Evolutionary conservation across 2,888 invertebrate genomes (phyloP), one percentile per base, ranked within the genome.

Genomic region (Drosophila rellima): DNA sequence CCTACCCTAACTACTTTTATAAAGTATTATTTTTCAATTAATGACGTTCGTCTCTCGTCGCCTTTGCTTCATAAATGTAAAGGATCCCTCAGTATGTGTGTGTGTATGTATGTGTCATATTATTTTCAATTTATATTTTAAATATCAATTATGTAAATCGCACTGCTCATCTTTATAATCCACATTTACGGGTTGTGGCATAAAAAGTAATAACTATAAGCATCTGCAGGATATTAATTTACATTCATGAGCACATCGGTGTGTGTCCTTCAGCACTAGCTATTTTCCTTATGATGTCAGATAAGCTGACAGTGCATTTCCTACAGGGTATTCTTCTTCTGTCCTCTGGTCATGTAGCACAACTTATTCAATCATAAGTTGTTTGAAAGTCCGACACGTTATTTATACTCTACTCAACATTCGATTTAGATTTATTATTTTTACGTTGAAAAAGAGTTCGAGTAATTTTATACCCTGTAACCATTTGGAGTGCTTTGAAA

Each of bases 91-190:
- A 26, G 7, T 29, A 31, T 48, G 15, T 17, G 40, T 42, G 17
- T 20, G 13, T 40, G 6, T 39, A 13, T 23, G 35, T 33, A 10
- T 37, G 56, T n/a, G 18, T 47, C 31, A 48, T 52, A 56, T 66
- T 61, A 64, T 63, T 78, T 73, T 73, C 70, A 67, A 79, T 74
- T 71, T 73, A 55, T 74, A 88, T 88, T 83, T 89, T 78, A 78
- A 78, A 74, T 76, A 76, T 81, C 88, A 81, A 87, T 87, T 87
- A 87, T 87, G 88, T 67, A 89, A 84, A 89, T 89, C 54, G 47
- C 44, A 63, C 45, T 39, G 26, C 59, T 72, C 64, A 74, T 89
- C 70, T 78, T 83, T 70, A 81, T 89, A 87, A 87, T 79, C 69
- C 66, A 33, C 50, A 73, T 26, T 44, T 63, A 44, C 17, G 51